These are phyloP conservation scores for Gerosis bhagava DNA, from an alignment of 2,888 invertebrate genomes.

Conservation along the genomic window DNA sequence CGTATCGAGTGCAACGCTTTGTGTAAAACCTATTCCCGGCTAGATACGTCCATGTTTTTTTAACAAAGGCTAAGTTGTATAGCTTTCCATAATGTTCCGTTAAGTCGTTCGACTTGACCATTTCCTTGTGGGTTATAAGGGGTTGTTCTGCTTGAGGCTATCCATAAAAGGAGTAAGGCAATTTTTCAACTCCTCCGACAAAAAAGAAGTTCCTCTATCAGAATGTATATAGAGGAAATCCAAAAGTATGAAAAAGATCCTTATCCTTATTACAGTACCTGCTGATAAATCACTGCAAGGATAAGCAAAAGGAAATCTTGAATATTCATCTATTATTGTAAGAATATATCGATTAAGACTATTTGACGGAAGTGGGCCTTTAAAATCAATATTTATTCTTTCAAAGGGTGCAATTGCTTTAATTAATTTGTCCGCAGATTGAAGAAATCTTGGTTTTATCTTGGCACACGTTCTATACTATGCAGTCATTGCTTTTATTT, in stretches of 20 bases:
- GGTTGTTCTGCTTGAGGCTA: not conserved
- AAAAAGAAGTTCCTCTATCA: not conserved
- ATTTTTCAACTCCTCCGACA: not conserved
- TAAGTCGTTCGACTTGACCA: constrained; percentile 1
- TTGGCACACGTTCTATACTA: not conserved
- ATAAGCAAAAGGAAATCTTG: no score
- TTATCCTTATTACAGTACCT: not conserved
- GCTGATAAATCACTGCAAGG: not conserved
- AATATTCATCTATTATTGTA: not conserved
- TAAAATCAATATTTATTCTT: not conserved
- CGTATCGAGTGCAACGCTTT: not conserved
- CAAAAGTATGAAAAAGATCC: not conserved
- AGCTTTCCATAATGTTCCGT: not conserved
- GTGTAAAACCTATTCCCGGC: not conserved
- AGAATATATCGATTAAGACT: not conserved
- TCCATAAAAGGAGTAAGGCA: not conserved
- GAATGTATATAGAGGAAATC: constrained; percentile 5
- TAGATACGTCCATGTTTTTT: not conserved
- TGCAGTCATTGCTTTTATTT: constrained; percentile 2
- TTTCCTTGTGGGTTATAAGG: constrained; percentile 2
- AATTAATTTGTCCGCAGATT: no score
- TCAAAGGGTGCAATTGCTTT: not conserved
- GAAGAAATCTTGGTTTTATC: not conserved
- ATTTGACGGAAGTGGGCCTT: not conserved
- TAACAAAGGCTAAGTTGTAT: not conserved